These are phyloP conservation scores for Tigriopus japonicus DNA, from an alignment of 1,140 invertebrate genomes.

Conservation along the genomic window DNA sequence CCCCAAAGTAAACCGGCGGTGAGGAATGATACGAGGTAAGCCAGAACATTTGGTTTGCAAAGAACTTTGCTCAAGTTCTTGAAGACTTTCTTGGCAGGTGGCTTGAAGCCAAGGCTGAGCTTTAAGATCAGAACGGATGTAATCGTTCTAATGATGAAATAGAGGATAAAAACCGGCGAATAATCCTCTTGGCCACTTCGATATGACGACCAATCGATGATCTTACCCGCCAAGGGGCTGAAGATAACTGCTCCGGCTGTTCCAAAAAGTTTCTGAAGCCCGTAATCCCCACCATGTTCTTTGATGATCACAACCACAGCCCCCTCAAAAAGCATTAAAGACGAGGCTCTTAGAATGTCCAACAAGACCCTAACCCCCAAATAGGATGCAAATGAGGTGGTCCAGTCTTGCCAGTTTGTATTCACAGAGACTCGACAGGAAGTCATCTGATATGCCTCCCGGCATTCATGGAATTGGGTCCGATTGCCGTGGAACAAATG, in stretches of 20 bases:
- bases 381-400: constrained; percentile 43
- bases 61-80: constrained; percentile 46
- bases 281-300: constrained; percentile 56
- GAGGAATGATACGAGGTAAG: constrained; percentile 35
- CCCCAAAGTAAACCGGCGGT: constrained; percentile 53
- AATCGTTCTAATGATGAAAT: constrained; percentile 44
- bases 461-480: constrained; percentile 8
- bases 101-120: constrained; percentile 54
- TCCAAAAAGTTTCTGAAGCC: constrained; percentile 54
- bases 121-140: constrained; percentile 46
- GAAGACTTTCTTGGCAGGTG: constrained; percentile 47
- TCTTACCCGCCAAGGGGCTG: constrained; percentile 48
- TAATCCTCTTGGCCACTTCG: constrained; percentile 14
- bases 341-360: constrained; percentile 41
- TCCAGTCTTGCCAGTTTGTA: constrained; percentile 14
- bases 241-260: constrained; percentile 57
- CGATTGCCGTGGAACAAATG: too few species aligned
- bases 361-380: constrained; percentile 48
- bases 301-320: constrained; percentile 55
- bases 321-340: constrained; percentile 61
- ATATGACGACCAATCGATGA: constrained; percentile 36
- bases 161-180: constrained; percentile 39
- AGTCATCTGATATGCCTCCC: neutral
- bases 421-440: neutral
- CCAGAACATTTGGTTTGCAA: constrained; percentile 48